Percentiles rank a stretch among this genome's conserved stretches.
Conservation (phyloP, 1,140 invertebrate species). For the Daktulosphaira vitifoliae region DNA sequence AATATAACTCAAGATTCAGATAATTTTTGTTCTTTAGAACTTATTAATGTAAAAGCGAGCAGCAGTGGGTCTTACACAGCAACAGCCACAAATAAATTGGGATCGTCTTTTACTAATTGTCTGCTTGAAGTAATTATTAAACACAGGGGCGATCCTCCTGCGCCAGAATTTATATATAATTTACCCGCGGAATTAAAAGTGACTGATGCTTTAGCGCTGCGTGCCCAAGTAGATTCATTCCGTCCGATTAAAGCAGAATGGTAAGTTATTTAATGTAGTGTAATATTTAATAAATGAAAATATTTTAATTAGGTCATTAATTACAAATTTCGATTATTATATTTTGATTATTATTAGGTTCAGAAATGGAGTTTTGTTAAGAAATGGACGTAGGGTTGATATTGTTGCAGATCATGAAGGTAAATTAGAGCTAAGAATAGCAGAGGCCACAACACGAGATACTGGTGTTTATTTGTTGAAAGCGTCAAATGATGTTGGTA, state of each 20-base stretch:
- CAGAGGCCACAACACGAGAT: slow-evolving; percentile 57
- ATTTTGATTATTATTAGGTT: slow-evolving; percentile 45
- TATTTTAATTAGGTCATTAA: too few relatives aligned
- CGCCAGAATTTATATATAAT: neutral
- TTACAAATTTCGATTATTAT: too few relatives aligned
- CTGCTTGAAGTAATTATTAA: slow-evolving; percentile 47
- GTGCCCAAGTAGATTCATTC: neutral
- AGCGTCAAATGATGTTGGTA: slow-evolving; percentile 77
- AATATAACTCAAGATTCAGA: slow-evolving; percentile 37
- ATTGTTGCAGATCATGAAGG: slow-evolving; percentile 72
- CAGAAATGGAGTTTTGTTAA: slow-evolving; percentile 58
- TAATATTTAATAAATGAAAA: too few relatives aligned
- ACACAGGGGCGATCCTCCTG: neutral
- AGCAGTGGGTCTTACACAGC: slow-evolving; percentile 85
- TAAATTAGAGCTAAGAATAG: slow-evolving; percentile 61
- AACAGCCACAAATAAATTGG: slow-evolving; percentile 75
- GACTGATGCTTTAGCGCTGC: neutral
- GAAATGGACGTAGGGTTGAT: slow-evolving; percentile 60
- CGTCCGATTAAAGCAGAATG: slow-evolving; percentile 12
- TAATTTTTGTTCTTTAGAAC: slow-evolving; percentile 75
- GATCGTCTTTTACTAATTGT: slow-evolving; percentile 62
- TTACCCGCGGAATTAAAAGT: neutral
- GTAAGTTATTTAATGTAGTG: neutral
- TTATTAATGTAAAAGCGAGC: slow-evolving; percentile 53
- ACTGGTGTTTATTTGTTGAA: slow-evolving; percentile 79